phyloP scores from a whole-genome alignment of 2,888 invertebrate species.

The Craniophora ligustri region DNA sequence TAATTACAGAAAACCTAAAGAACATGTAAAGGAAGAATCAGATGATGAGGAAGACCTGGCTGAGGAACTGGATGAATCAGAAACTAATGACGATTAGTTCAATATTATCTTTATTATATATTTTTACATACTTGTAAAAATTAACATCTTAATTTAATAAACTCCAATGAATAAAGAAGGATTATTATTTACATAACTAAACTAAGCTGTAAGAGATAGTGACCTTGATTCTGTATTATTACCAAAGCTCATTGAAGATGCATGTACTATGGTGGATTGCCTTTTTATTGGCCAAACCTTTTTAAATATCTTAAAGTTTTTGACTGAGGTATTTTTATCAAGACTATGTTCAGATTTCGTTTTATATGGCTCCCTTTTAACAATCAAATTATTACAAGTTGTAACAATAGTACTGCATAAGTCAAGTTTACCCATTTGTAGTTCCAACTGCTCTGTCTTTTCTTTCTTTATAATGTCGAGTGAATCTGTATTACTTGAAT shows the following conservation, averaged over 20 bases:
- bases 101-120: constrained; percentile 38
- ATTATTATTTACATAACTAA: constrained; percentile 23
- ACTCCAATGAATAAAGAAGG: constrained; percentile 13
- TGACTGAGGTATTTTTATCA: constrained; percentile 53
- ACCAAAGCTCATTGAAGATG: constrained; percentile 57
- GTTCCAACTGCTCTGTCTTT: constrained; percentile 70
- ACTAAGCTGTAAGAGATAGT: constrained; percentile 17
- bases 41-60: constrained; percentile 27
- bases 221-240: constrained; percentile 17
- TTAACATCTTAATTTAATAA: constrained; percentile 43
- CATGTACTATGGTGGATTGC: constrained; percentile 69
- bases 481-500: constrained; percentile 45
- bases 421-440: constrained; percentile 73
- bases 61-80: constrained; percentile 36
- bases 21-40: constrained; percentile 1
- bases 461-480: constrained; percentile 66
- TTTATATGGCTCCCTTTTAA: constrained; percentile 74
- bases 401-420: constrained; percentile 75
- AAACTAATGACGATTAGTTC: constrained; percentile 37
- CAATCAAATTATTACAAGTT: constrained; percentile 72
- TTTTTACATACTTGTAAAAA: constrained; percentile 49
- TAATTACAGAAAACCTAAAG: constrained; percentile 49
- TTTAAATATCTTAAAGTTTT: constrained; percentile 83
- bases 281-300: constrained; percentile 83
- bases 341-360: constrained; percentile 53